Base-by-base conservation (phyloP, 2,888 invertebrate genomes). In the Hirtodrosophila histrioides region DNA sequence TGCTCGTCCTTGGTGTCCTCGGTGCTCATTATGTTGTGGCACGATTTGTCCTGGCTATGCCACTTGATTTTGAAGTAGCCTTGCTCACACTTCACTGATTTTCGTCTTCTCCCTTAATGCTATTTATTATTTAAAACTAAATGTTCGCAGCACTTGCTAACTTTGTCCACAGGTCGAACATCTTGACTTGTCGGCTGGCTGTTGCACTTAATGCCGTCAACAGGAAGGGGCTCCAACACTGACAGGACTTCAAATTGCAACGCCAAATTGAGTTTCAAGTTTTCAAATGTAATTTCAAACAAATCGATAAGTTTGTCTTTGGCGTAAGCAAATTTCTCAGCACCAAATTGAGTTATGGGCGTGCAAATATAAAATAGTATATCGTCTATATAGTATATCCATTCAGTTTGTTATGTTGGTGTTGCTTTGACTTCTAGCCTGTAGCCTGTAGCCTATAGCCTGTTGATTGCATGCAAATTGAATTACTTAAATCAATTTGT, bases 261-360 rank as follows among this genome's bases (percentile, higher is more conserved):
- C 65, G 60, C 35, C 46, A 85, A 88, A 85, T 86, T 79, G 84
- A 88, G 88, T 88, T 87, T 79, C 49, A 64, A 79, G 86, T 86
- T 86, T 76, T 73, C 67, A 86, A 88, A 88, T 80, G 84, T 77
- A 75, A 88, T 88, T 85, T 75, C 50, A 50, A 60, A 61, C 79
- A 76, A 88, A 85, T 88, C 85, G 84, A 85, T 89, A 86, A 86
- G 79, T 89, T 88, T 86, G 49, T 54, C 68, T 67, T 68, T 9
- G 31, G 43, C 57, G 27, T 40, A 40, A 41, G 60, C 43, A 41
- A 71, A 72, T 81, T 81, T 68, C 60, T 55, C 41, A 53, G 40
- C 69, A 54, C 56, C 51, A 75, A 86, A 88, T 88, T 64, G 65
- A 88, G 75, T 84, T 84, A 87, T 40, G 40, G 12, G 31, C 41